Base-by-base conservation (phyloP, 2,113 vertebrate genomes). In the Gallinago media region DNA sequence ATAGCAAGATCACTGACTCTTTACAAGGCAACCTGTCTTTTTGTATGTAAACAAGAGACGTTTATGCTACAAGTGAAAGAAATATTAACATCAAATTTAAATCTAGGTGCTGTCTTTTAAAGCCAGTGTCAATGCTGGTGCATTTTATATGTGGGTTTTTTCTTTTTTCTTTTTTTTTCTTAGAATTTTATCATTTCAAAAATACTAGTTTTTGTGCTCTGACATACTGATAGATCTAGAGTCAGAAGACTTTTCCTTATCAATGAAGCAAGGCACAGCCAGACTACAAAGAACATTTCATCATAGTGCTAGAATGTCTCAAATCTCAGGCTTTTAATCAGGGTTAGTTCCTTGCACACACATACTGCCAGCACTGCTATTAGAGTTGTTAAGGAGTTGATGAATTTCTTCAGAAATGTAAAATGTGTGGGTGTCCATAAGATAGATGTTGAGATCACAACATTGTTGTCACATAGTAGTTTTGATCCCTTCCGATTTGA, bases 381-480 rank as follows among this genome's bases (percentile, higher is more conserved):
- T 70, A n/a, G 26, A 59, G 29, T 36, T 88, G 62, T 27, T 80
- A 29, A 46, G 2, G 25, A 13, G 5, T 12, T 52, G 70, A 9
- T 27, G 42, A 81, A 4, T 54, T 56, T 58, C 44, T 79, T 36
- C 65, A 72, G 78, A 27, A 62, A 23, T 22, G 4, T 46, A 25
- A 10, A 63, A 26, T 2, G 8, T n/a, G 32, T n/a, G 47, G 22
- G 15, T 89, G 46, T 62, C 40, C 27, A 6, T 38, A 50, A 40
- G 38, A 44, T 36, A 15, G 0, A 6, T 8, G 6, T 2, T 56
- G 62, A 61, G 47, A 31, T 50, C 49, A 25, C 61, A 61, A 18
- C 32, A 20, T 3, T 1, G 0, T 25, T 59, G 55, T 52, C 56
- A 63, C 1, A 0, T 36, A 11, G 18, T 5, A 20, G 21, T 70